A percentile compares a stretch with the other conserved stretches of the same genome.
phyloP scores from a whole-genome alignment of 2,888 invertebrate genomes.

The Melanostoma mellinum region DNA sequence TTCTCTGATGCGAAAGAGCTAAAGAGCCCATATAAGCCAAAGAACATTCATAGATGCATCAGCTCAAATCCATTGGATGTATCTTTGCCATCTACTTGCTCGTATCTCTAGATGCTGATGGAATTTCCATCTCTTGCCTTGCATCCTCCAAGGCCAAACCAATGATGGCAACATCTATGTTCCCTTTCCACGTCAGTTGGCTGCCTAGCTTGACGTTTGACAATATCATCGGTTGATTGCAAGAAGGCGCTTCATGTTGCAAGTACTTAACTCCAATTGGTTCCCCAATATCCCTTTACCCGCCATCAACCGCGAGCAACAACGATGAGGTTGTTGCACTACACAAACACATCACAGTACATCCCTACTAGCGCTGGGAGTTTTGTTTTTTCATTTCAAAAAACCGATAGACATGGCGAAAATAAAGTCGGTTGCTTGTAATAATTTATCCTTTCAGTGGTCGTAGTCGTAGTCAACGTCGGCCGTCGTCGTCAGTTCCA shows the following conservation, averaged over 20 bases:
- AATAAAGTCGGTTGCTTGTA: slow-evolving; percentile 57
- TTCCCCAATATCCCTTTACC: slow-evolving; percentile 40
- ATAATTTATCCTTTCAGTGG: slow-evolving; percentile 68
- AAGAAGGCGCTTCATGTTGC: slow-evolving; percentile 32
- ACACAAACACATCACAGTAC: slow-evolving; percentile 9
- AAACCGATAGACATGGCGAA: slow-evolving; percentile 21
- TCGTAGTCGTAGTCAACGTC: too few relatives aligned
- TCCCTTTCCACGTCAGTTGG: slow-evolving; percentile 32
- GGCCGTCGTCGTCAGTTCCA: slow-evolving; percentile 58
- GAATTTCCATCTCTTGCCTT: slow-evolving; percentile 52
- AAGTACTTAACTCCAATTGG: slow-evolving; percentile 63
- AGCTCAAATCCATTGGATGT: slow-evolving; percentile 42
- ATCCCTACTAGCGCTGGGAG: not conserved
- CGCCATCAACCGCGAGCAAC: slow-evolving; percentile 15
- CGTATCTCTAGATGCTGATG: slow-evolving; percentile 25
- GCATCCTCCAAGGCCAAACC: slow-evolving; percentile 42
- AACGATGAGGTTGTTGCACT: slow-evolving; percentile 62
- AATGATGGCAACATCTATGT: slow-evolving; percentile 28
- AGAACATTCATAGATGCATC: slow-evolving; percentile 27
- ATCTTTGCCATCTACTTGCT: slow-evolving; percentile 39
- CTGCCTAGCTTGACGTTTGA: slow-evolving; percentile 64
- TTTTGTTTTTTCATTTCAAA: not conserved
- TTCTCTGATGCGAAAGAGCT: not conserved
- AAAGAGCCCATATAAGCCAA: slow-evolving; percentile 6
- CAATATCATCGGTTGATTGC: slow-evolving; percentile 63